Percentiles rank a stretch among this genome's conserved stretches.
phyloP scores from a whole-genome alignment of 2,797 vertebrate species.

The Chelonia mydas region DNA sequence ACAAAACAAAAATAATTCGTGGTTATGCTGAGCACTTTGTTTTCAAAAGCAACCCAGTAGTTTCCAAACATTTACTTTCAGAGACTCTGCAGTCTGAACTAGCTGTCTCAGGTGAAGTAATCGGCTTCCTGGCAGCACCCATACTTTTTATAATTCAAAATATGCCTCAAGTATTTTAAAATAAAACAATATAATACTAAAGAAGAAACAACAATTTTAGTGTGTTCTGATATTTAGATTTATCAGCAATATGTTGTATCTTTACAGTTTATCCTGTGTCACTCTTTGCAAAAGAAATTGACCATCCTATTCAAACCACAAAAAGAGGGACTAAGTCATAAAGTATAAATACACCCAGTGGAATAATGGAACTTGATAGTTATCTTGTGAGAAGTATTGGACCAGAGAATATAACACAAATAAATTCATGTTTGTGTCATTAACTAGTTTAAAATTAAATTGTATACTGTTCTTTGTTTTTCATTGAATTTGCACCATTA shows the following conservation, averaged over 20 bases:
- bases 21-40: background rate
- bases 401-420: background rate
- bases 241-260: background rate
- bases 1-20: background rate
- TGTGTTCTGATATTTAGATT: background rate
- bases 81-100: background rate
- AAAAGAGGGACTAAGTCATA: background rate
- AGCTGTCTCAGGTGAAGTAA: background rate
- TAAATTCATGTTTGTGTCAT: background rate
- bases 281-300: background rate
- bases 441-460: background rate
- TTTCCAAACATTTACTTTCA: background rate
- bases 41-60: background rate
- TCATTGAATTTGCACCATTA: background rate
- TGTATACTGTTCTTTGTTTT: background rate
- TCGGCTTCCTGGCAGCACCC: background rate
- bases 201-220: background rate
- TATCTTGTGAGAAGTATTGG: background rate
- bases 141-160: background rate
- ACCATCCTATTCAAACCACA: background rate
- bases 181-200: background rate
- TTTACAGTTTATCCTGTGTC: background rate
- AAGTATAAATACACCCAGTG: background rate
- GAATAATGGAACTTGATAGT: background rate
- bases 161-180: background rate